A percentile compares a stretch with the other conserved stretches of the same genome.
Evolutionary conservation across 2,888 invertebrate genomes (phyloP).

Genomic region (Trilocha varians): DNA sequence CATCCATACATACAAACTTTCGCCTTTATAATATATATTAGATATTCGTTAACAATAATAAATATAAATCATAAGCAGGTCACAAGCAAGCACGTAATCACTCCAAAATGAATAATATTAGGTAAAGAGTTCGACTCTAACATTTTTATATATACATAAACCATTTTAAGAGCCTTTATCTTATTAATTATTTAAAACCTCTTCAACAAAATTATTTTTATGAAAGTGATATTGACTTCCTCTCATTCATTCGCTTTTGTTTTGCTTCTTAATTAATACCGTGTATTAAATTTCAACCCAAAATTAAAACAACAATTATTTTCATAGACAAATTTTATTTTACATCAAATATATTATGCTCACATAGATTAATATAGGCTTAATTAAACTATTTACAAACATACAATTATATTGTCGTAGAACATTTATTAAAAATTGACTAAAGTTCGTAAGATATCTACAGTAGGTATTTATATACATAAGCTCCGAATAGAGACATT

Average conservation of each 20-base stretch:
- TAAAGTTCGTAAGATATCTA: constrained; percentile 59
- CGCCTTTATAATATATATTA: no score
- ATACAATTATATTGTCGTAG: constrained; percentile 69
- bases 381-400: constrained; percentile 46
- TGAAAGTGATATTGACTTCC: no score
- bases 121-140: no score
- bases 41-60: no score
- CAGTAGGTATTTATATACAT: constrained; percentile 61
- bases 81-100: no score
- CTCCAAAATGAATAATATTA: no score
- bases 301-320: constrained; percentile 5
- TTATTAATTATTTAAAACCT: neutral
- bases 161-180: neutral
- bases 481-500: constrained; percentile 62
- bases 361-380: constrained; percentile 38
- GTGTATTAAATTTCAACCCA: neutral
- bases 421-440: constrained; percentile 70
- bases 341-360: constrained; percentile 50
- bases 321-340: constrained; percentile 56
- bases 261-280: neutral
- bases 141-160: no score
- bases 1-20: no score
- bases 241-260: neutral
- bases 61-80: no score
- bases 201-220: neutral